Base-by-base conservation (phyloP, 1,140 invertebrate species). In the Drosophila pachea region DNA sequence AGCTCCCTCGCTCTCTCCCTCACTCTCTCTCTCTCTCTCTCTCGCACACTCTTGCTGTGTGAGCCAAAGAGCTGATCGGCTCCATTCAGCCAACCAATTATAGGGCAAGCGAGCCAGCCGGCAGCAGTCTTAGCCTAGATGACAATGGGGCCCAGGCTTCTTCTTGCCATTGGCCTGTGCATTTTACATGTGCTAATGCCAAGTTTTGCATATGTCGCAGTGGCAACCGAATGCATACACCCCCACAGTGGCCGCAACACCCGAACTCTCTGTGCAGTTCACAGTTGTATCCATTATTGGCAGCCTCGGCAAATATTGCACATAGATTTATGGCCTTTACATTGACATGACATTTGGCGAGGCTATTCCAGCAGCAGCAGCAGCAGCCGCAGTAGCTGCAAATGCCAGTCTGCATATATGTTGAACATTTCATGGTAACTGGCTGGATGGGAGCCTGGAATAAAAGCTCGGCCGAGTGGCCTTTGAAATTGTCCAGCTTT, bases 261-360 rank as follows among this genome's bases (percentile, higher is more conserved):
- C 7, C 42, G 42, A n/a, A 4, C 31, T 7, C 40, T 42, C 40
- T 7, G 6, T 4, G n/a, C 14, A 7, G n/a, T 8, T 42, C 48
- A 6, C 4, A 42, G 31, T 40, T 54, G 31, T 47, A 52, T 48
- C 56, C 52, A 35, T 64, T 53, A 66, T 71, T 71, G 72, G 72
- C 68, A 70, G 68, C 35, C 42, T 29, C 36, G 32, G 50, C 56
- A 74, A 71, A 74, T 74, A 74, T 71, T 67, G 63, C 58, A 72
- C 64, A 72, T 75, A 68, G 70, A 75, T 75, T 73, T 75, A 75
- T 75, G 73, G 73, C 69, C 61, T 68, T 67, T 65, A 75, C 60
- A 64, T 65, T 75, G 69, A 75, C 73, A 75, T 75, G 73, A 75
- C 73, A 73, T 73, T 73, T 75, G 64, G 59, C 73, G 60, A 43